Base-by-base conservation (phyloP, 2,113 vertebrate genomes). In the Hipposideros armiger region DNA sequence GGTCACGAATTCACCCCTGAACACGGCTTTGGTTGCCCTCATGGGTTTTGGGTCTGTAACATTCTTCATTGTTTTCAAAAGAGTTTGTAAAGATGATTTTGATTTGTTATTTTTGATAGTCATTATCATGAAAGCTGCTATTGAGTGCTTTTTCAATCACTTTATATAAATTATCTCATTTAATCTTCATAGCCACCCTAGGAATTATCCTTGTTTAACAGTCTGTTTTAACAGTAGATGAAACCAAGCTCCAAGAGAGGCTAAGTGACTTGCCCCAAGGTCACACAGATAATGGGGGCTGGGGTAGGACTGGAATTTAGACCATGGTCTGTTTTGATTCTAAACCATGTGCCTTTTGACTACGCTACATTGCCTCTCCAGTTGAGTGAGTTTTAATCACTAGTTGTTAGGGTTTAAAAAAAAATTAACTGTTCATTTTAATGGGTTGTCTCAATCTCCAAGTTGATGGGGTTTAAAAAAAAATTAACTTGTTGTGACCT, bases 371-470 rank as follows among this genome's bases (percentile, higher is more conserved):
- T 17, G 54, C 73, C 56, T 87, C 30, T 95, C 56, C 72, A 11
- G 56, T 36, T 80, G 91, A 97, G 91, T 92, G 88, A 67, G 24
- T 92, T 62, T 90, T 76, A 92, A 90, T 95, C 74, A 45, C 93
- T 92, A 15, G 81, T 56, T 70, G 60, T 89, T 80, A 26, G 42
- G 66, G 50, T 60, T 92, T 76, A 6, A 72, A 78, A 88, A 36
- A 85, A 67, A 47, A 58, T 70, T 82, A 97, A 83, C 81, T 73
- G 47, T 95, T 67, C 52, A 32, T 67, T 94, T 85, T 42, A 77
- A 70, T 74, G 69, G 54, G 56, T 90, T 77, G 11, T 86, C 70
- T 87, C 47, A 22, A 13, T 80, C 26, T 84, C 42, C 24, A 50
- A 28, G 45, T 64, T 62, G 54, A 73, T 19, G 50, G 58, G 17